These are phyloP conservation scores for Percopsis transmontana DNA, from an alignment of 2,113 vertebrate species.

Conservation along the genomic window DNA sequence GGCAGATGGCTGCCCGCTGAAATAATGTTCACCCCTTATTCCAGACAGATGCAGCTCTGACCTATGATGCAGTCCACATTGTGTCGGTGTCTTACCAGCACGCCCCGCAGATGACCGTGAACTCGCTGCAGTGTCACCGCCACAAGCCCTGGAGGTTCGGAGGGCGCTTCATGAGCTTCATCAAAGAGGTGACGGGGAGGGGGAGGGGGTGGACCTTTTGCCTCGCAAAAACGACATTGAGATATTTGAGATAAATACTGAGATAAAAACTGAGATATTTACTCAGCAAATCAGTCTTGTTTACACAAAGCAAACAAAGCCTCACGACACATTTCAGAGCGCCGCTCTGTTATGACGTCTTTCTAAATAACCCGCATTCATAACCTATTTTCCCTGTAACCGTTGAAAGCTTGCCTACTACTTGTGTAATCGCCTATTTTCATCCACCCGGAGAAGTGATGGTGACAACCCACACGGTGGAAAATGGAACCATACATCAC, in stretches of 20 bases:
- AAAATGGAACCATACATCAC: slow-evolving; percentile 45
- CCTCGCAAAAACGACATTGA: slow-evolving; percentile 15
- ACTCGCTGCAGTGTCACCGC: slow-evolving; percentile 97
- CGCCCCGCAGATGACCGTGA: slow-evolving; percentile 96
- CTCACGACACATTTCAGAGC: slow-evolving; percentile 61
- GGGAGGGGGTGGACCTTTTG: slow-evolving; percentile 20
- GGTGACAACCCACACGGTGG: slow-evolving; percentile 46
- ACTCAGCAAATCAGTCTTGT: slow-evolving; percentile 54
- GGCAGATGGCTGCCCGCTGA: slow-evolving; percentile 51
- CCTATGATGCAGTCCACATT: slow-evolving; percentile 97
- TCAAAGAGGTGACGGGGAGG: slow-evolving; percentile 89
- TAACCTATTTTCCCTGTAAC: slow-evolving; percentile 65
- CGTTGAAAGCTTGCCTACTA: slow-evolving; percentile 65
- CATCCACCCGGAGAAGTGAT: slow-evolving; percentile 68
- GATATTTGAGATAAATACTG: slow-evolving; percentile 15
- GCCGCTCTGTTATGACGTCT: slow-evolving; percentile 40
- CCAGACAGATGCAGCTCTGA: slow-evolving; percentile 97
- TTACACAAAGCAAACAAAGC: slow-evolving; percentile 37
- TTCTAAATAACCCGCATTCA: slow-evolving; percentile 61
- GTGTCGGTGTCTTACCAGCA: slow-evolving; percentile 98
- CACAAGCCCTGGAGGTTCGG: slow-evolving; percentile 99
- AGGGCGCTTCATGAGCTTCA: slow-evolving; percentile 95
- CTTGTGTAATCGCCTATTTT: slow-evolving; percentile 70
- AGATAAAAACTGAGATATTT: slow-evolving; percentile 55
- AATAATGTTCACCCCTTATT: slow-evolving; percentile 80